Evolutionary conservation across 1,140 invertebrate species (phyloP), one percentile per base, ranked within the genome.

Genomic region (Aphelinus certus): DNA sequence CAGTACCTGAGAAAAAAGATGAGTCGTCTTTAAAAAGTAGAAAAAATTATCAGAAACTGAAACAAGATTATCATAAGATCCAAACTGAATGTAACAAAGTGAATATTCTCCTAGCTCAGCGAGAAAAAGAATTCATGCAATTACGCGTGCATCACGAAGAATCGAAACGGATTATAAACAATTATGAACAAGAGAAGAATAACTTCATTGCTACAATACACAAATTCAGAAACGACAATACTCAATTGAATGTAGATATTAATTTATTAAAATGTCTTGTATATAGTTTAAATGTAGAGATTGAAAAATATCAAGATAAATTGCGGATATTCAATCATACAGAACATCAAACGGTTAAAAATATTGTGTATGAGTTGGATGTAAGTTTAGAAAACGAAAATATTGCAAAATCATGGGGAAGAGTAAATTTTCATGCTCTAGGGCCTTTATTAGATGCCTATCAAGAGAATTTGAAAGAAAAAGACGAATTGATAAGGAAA

Each of bases 391-490:
- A 86, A 62, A 61, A 77, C 7, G 77, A 79, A 73, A 78, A 75
- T 70, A 42, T 83, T 46, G 51, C 58, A 3, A 80, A 81, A 48
- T 84, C 87, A 2, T 91, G 90, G 91, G 89, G 89, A 7, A 83
- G 84, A 71, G 88, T 91, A 5, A 89, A 91, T 79, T 79, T 86
- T 45, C 90, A 91, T 79, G 91, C 89, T 47, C 79, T 92, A 57
- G 90, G 88, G 43, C 92, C 92, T 1, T 84, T 93, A 42, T 82
- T 93, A 43, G 89, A 92, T 80, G 91, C 92, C 48, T 94, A 93
- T 77, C 89, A 92, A 76, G 91, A 93, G 78, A 91, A 89, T 42
- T 82, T 93, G 10, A 82, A 81, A 2, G 92, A 93, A 79, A 93
- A 93, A 81, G 89, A 92, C 43, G 88, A 92, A 45, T 85, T 93